Evolutionary conservation across 2,113 vertebrate species (phyloP).

Genomic region (Plecotus auritus): DNA sequence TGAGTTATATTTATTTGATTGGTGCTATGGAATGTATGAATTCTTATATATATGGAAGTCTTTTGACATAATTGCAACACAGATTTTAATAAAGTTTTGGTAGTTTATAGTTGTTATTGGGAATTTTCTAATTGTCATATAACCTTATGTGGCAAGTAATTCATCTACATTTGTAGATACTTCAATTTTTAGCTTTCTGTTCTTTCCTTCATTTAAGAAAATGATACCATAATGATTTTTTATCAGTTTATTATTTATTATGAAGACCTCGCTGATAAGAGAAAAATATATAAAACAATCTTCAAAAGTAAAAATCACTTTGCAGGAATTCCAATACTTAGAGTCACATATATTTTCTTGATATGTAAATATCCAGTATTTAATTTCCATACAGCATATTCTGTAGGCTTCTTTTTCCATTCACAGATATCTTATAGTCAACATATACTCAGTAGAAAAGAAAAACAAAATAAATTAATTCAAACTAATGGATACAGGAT

Average conservation of each 20-base stretch:
- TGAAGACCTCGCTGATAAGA: background rate
- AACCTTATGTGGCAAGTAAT: background rate
- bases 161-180: background rate
- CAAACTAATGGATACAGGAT: background rate
- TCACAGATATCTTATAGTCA: background rate
- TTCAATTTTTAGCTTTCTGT: background rate
- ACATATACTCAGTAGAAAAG: background rate
- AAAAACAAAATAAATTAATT: background rate
- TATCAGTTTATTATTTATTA: background rate
- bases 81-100: background rate
- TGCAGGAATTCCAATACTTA: background rate
- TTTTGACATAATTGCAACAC: background rate
- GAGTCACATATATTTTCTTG: background rate
- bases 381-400: background rate
- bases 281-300: background rate
- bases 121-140: background rate
- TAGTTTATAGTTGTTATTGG: background rate
- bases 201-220: background rate
- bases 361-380: background rate
- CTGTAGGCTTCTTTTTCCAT: background rate
- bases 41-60: background rate
- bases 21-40: background rate
- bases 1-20: background rate
- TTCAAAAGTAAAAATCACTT: background rate
- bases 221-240: background rate